Evolutionary conservation across 2,888 invertebrate species (phyloP).

Genomic region (Pheosia tremula): DNA sequence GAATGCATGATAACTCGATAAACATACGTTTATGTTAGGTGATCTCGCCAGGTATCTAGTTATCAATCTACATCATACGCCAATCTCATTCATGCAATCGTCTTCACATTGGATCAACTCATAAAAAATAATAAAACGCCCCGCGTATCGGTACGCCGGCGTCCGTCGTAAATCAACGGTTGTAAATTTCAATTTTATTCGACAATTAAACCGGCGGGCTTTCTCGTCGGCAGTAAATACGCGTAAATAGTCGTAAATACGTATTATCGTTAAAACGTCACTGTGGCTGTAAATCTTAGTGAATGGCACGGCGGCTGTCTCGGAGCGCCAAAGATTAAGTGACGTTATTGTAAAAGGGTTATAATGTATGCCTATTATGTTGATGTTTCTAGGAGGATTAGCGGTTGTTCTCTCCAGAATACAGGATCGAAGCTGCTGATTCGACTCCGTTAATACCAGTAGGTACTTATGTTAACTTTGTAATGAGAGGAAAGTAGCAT

Average conservation of each 20-base stretch:
- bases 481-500: too few species aligned
- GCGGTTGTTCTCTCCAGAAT: background rate
- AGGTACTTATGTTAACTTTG: too few species aligned
- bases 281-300: slow-evolving; percentile 70
- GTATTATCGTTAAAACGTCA: slow-evolving; percentile 84
- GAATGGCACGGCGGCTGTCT: slow-evolving; percentile 64
- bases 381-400: slow-evolving; percentile 14
- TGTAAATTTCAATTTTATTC: slow-evolving; percentile 83
- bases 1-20: too few species aligned
- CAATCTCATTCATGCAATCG: slow-evolving; percentile 18
- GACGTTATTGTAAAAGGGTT: background rate
- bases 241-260: slow-evolving; percentile 81
- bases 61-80: background rate
- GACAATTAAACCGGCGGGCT: slow-evolving; percentile 82
- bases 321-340: slow-evolving; percentile 37
- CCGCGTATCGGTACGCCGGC: slow-evolving; percentile 45
- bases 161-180: slow-evolving; percentile 67
- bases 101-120: slow-evolving; percentile 38
- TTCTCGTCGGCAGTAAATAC: slow-evolving; percentile 77
- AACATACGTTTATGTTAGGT: too few species aligned
- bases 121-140: slow-evolving; percentile 58
- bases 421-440: too few species aligned
- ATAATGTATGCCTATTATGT: slow-evolving; percentile 21
- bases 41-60: too few species aligned
- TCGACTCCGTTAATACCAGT: too few species aligned